Percentiles rank a stretch among this genome's conserved stretches.
Evolutionary conservation across 2,797 vertebrate genomes (phyloP).

Genomic region (Malacoctenus gilli): DNA sequence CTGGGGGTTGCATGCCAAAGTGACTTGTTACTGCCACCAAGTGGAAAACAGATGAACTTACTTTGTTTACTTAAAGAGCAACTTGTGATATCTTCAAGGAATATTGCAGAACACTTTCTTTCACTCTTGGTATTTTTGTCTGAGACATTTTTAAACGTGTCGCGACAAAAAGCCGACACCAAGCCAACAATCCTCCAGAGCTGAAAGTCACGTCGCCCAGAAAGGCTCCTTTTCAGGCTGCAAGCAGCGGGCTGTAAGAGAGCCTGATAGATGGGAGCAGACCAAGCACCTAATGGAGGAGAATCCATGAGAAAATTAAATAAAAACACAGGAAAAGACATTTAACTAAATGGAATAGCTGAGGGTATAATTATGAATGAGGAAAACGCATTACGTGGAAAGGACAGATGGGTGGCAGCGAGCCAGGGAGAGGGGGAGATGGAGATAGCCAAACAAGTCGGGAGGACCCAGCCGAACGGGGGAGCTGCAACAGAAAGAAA

Average conservation of each 20-base stretch:
- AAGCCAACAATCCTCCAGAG: too few species aligned
- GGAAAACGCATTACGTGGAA: constrained; percentile 39
- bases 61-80: too few species aligned
- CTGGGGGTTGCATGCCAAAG: too few species aligned
- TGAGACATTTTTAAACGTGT: too few species aligned
- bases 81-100: too few species aligned
- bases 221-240: constrained; percentile 1
- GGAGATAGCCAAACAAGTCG: constrained; percentile 5
- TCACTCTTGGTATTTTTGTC: too few species aligned
- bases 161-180: too few species aligned
- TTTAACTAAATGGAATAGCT: constrained; percentile 67
- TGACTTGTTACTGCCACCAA: too few species aligned
- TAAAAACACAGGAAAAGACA: constrained; percentile 52
- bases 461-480: constrained; percentile 14
- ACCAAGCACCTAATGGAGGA: constrained; percentile 31
- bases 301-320: constrained; percentile 44
- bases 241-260: constrained; percentile 1
- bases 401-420: constrained; percentile 33
- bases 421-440: constrained; percentile 20
- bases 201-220: background rate
- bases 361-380: constrained; percentile 44
- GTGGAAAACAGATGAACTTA: too few species aligned
- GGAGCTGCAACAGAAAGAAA: constrained; percentile 54
- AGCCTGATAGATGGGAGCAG: constrained; percentile 9
- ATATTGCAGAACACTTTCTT: too few species aligned